A percentile compares a stretch with the other conserved stretches of the same genome.
These are phyloP conservation scores for Galago senegalensis DNA, from an alignment of 2,797 vertebrate genomes.

Conservation along the genomic window DNA sequence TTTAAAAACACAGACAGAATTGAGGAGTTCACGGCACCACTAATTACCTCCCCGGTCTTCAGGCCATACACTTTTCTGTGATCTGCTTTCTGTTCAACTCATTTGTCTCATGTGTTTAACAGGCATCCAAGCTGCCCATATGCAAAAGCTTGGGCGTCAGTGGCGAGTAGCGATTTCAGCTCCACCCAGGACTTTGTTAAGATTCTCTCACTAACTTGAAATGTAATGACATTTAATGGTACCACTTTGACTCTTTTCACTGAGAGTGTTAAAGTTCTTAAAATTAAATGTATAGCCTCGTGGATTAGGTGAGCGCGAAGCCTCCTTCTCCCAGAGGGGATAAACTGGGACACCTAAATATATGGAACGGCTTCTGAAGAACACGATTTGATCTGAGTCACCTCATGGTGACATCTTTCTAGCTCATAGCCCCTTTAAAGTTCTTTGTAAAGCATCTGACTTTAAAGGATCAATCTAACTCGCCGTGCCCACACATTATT, in stretches of 20 bases:
- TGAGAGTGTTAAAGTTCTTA: conserved; percentile 23
- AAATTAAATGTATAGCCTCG: conserved; percentile 57
- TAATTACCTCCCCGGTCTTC: conserved; percentile 74
- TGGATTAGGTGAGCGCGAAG: neutral
- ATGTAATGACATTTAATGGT: conserved; percentile 63
- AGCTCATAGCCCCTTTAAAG: conserved; percentile 65
- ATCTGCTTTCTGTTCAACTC: conserved; percentile 66
- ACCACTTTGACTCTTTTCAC: conserved; percentile 28
- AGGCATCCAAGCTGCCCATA: conserved; percentile 42
- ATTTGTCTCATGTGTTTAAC: conserved; percentile 66
- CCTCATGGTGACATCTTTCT: conserved; percentile 39
- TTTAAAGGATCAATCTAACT: conserved; percentile 24
- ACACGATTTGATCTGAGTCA: conserved; percentile 62
- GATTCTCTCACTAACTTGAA: conserved; percentile 48
- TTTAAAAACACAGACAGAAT: conserved; percentile 78
- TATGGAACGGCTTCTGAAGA: conserved; percentile 61
- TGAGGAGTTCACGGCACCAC: conserved; percentile 65
- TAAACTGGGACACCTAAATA: conserved; percentile 74
- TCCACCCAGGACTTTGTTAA: neutral
- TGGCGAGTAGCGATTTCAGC: neutral
- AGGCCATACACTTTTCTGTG: conserved; percentile 81
- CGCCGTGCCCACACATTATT: neutral
- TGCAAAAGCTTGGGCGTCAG: conserved; percentile 54
- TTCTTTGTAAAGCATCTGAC: conserved; percentile 69
- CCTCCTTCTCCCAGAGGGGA: conserved; percentile 36